Evolutionary conservation across 2,797 vertebrate genomes (phyloP).

Genomic region (Nothura maculosa): DNA sequence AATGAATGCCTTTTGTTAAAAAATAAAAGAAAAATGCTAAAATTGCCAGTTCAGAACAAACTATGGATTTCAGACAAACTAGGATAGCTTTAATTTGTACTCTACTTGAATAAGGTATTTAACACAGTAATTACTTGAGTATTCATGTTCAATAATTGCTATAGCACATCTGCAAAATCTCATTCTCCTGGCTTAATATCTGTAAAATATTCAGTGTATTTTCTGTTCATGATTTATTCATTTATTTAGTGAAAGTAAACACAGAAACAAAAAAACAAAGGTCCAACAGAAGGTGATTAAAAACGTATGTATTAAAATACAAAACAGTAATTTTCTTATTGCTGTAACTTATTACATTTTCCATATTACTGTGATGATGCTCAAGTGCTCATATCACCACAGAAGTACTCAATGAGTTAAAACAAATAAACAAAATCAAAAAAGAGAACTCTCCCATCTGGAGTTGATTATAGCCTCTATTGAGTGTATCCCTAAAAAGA

Average conservation of each 20-base stretch:
- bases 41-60: slow-evolving; percentile 8
- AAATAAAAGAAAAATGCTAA: background rate
- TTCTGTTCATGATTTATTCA: slow-evolving; percentile 22
- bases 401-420: background rate
- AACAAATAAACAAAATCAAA: background rate
- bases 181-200: slow-evolving; percentile 50
- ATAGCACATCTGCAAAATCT: slow-evolving; percentile 63
- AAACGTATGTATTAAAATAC: slow-evolving; percentile 1
- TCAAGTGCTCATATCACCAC: background rate
- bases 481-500: background rate
- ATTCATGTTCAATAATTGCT: slow-evolving; percentile 71
- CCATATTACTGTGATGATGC: background rate
- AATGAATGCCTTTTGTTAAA: background rate
- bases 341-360: background rate
- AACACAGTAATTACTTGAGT: slow-evolving; percentile 66
- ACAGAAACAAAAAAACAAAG: background rate
- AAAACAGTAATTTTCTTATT: slow-evolving; percentile 50
- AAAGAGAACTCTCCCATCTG: background rate
- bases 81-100: slow-evolving; percentile 51
- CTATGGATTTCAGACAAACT: slow-evolving; percentile 20
- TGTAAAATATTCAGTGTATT: slow-evolving; percentile 13
- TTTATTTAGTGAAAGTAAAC: slow-evolving; percentile 40
- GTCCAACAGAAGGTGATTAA: slow-evolving; percentile 13
- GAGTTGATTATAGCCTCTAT: background rate
- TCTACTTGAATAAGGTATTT: slow-evolving; percentile 68